Evolutionary conservation across 2,888 invertebrate species (phyloP), one percentile per base, ranked within the genome.

Genomic region (Andrena marginata): DNA sequence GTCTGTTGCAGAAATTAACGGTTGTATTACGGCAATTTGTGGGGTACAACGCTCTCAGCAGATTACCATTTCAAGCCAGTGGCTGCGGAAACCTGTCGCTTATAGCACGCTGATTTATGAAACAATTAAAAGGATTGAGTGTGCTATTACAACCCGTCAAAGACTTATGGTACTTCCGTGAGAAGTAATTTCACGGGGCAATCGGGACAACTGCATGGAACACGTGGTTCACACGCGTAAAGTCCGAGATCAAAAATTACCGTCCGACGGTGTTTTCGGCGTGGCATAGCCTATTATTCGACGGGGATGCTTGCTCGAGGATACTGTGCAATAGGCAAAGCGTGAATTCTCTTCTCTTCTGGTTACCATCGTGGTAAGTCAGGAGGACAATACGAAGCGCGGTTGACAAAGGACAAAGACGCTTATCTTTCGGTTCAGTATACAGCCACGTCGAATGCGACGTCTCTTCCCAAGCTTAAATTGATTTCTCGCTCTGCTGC

Each of bases 401-500:
- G 70, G 74, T 35, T 71, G 72, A 60, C 72, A 56, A 71, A 68
- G 80, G 73, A 87, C 86, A 87, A 86, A 80, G 82, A 76, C 78
- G 73, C 80, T 87, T 85, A 87, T 86, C 86, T 86, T 77, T 85
- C 26, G 23, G 10, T 23, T 20, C 86, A 73, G 78, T 74, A 63
- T 81, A 69, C 80, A 48, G 23, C 48, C n/a, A 82, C 69, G 74
- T 59, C 68, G 54, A 62, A 62, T 59, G 42, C 62, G 13, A 42
- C 65, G 63, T 31, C 65, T 29, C 54, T 49, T 33, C 49, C 42
- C 23, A 10, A 13, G 56, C n/a, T 23, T 56, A 70, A 85, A 85
- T 82, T 85, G 78, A 85, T 79, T 85, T 68, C 76, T 70, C 75
- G 77, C 70, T 56, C 51, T 13, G 62, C 16, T 26, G 68, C 42